Percentiles rank a stretch among this genome's conserved stretches.
Conservation (phyloP, 2,113 vertebrate genomes). For the Bos indicus region DNA sequence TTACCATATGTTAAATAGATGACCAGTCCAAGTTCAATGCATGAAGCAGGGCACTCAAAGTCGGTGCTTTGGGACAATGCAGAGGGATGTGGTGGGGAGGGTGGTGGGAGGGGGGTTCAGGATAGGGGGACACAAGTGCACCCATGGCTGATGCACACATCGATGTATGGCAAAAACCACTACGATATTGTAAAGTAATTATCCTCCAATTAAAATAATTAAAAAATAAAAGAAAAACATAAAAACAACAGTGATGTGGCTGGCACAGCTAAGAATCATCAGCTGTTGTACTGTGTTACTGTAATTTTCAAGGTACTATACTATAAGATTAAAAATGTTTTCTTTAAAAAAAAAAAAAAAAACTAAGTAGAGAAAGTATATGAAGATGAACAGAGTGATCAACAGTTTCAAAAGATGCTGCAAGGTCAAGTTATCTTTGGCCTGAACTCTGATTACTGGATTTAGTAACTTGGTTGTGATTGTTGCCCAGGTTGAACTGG, state of each 20-base stretch:
- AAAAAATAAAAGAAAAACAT: background rate
- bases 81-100: background rate
- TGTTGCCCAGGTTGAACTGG: background rate
- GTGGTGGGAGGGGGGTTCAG: background rate
- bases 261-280: background rate
- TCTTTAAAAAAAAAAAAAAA: background rate
- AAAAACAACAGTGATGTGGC: background rate
- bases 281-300: background rate
- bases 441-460: background rate
- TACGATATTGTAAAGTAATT: background rate
- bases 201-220: background rate
- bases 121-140: background rate
- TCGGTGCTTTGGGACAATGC: background rate
- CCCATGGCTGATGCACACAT: background rate
- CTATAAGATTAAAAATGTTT: background rate
- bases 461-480: background rate
- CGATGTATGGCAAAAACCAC: background rate
- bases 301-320: background rate
- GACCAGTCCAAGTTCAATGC: background rate
- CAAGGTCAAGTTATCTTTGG: background rate
- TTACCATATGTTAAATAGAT: background rate
- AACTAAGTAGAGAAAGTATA: background rate
- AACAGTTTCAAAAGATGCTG: background rate
- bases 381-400: background rate
- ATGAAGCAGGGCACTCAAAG: background rate